phyloP scores from a whole-genome alignment of 2,797 vertebrate genomes.

The Falco naumanni region DNA sequence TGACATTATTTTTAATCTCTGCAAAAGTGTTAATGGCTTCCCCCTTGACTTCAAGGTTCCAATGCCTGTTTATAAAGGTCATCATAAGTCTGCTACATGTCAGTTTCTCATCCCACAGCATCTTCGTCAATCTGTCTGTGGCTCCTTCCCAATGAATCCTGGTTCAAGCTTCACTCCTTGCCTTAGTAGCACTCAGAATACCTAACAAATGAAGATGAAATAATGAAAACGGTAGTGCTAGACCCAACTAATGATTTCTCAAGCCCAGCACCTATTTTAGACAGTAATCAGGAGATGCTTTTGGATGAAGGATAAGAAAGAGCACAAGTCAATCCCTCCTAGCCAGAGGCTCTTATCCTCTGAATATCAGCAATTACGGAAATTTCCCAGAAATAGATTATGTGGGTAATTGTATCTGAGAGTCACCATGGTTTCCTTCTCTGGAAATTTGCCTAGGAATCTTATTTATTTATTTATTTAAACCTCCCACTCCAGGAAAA shows the following conservation, averaged over 20 bases:
- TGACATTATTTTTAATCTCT: slow-evolving; percentile 13
- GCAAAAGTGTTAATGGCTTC: slow-evolving; percentile 15
- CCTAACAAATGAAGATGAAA: not conserved
- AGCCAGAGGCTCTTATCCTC: not conserved
- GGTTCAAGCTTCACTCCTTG: not conserved
- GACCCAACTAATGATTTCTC: not conserved
- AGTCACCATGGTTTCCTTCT: not conserved
- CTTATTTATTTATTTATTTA: not conserved
- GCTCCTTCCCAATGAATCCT: not conserved
- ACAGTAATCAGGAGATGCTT: not conserved
- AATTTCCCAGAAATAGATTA: not conserved
- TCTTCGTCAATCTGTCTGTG: slow-evolving; percentile 4
- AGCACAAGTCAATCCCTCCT: not conserved
- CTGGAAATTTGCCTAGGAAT: not conserved
- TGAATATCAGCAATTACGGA: not conserved
- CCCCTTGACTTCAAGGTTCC: not conserved
- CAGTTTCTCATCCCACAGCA: not conserved
- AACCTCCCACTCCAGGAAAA: not conserved
- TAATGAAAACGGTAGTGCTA: not conserved
- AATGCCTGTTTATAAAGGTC: not conserved
- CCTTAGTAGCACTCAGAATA: not conserved
- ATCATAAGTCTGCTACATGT: not conserved
- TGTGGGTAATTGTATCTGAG: not conserved
- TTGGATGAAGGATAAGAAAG: not conserved
- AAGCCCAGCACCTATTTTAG: not conserved